Conservation (phyloP, 2,113 vertebrate species). For the Toxotes jaculatrix region DNA sequence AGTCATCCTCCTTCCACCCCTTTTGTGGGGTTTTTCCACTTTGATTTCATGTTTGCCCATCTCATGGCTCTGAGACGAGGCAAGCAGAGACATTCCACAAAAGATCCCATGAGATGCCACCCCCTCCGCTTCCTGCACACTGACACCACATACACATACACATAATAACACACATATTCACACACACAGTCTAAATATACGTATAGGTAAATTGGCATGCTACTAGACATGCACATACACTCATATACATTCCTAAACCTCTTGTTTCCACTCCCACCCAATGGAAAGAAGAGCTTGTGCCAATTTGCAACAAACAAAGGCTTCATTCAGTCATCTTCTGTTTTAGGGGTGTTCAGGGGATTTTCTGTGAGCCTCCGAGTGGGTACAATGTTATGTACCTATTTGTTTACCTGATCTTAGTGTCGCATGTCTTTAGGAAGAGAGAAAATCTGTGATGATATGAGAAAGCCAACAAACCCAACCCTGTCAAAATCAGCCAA, state of each 20-base stretch:
- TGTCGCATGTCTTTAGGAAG: background rate
- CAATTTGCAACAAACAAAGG: conserved; percentile 84
- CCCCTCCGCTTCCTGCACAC: conserved; percentile 57
- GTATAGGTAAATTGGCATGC: conserved; percentile 1
- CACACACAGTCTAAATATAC: background rate
- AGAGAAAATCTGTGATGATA: background rate
- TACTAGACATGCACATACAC: conserved; percentile 21
- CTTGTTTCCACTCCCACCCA: background rate
- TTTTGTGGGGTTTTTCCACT: conserved; percentile 86
- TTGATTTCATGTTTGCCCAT: conserved; percentile 85
- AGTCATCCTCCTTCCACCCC: conserved; percentile 80
- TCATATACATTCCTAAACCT: conserved; percentile 30
- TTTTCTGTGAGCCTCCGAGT: conserved; percentile 56
- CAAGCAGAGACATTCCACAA: conserved; percentile 70
- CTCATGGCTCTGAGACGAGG: conserved; percentile 66
- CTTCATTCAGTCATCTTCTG: conserved; percentile 39
- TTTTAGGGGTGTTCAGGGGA: background rate
- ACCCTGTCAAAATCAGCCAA: conserved; percentile 13
- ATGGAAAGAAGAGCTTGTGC: conserved; percentile 66
- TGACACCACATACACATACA: conserved; percentile 35
- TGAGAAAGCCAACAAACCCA: conserved; percentile 16
- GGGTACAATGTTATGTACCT: conserved; percentile 71
- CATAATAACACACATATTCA: background rate
- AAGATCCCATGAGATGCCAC: conserved; percentile 64
- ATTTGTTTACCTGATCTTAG: conserved; percentile 80